A percentile compares a stretch with the other conserved stretches of the same genome.
phyloP scores from a whole-genome alignment of 2,888 invertebrate genomes.

The Heliconius sara region DNA sequence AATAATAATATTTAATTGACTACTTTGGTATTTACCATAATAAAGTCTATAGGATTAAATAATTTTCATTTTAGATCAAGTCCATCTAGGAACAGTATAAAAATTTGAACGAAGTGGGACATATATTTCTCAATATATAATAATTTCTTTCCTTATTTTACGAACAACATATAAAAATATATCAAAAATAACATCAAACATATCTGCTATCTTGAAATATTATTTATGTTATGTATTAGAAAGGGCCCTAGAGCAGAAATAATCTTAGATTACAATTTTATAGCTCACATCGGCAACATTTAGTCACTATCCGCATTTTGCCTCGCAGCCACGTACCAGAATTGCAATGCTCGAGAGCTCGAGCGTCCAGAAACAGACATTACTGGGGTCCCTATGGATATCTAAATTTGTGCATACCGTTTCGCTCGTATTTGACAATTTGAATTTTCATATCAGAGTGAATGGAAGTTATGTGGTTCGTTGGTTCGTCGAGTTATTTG shows the following conservation, averaged over 20 bases:
- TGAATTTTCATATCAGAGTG: slow-evolving; percentile 2
- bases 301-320: slow-evolving; percentile 10
- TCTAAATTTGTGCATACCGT: slow-evolving; percentile 20
- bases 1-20: too few relatives aligned
- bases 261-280: slow-evolving; percentile 29
- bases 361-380: slow-evolving; percentile 24
- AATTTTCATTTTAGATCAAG: not conserved
- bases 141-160: not conserved
- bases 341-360: slow-evolving; percentile 4
- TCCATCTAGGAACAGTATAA: not conserved
- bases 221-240: slow-evolving; percentile 5
- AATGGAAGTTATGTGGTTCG: not conserved
- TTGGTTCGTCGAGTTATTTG: not conserved
- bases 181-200: not conserved
- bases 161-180: not conserved
- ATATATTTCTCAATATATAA: not conserved
- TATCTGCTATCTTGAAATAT: not conserved
- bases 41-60: not conserved
- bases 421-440: slow-evolving; percentile 19
- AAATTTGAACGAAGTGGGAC: not conserved
- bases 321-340: not conserved
- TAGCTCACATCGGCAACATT: slow-evolving; percentile 24
- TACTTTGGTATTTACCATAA: not conserved
- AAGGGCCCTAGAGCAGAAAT: slow-evolving; percentile 6
- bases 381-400: slow-evolving; percentile 16